phyloP scores from a whole-genome alignment of 2,113 vertebrate species.

The Sturnira hondurensis region DNA sequence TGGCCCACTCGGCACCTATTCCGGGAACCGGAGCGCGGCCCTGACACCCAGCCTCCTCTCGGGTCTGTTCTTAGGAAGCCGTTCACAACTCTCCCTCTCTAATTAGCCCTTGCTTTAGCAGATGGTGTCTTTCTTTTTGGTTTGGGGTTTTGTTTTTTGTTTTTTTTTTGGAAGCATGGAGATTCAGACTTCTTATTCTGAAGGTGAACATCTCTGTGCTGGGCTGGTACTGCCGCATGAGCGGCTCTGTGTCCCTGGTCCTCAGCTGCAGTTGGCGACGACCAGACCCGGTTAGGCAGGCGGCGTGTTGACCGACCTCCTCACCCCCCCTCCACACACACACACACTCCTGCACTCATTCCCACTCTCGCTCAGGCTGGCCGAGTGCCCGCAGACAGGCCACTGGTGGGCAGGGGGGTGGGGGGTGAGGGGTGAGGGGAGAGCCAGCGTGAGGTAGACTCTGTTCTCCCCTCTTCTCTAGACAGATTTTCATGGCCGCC shows the following conservation, averaged over 20 bases:
- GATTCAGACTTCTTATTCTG: not conserved
- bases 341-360: not conserved
- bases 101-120: conserved; percentile 13
- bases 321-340: not conserved
- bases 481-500: not conserved
- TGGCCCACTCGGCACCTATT: not conserved
- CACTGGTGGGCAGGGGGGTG: not conserved
- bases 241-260: not conserved
- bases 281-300: not conserved
- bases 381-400: not conserved
- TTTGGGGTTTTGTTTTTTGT: not conserved
- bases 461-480: not conserved
- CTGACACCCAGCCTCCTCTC: not conserved
- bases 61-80: not conserved
- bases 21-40: not conserved
- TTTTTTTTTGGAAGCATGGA: not conserved
- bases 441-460: not conserved
- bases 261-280: not conserved
- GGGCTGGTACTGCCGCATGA: not conserved
- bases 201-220: not conserved
- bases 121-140: not conserved
- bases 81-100: not conserved
- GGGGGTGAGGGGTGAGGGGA: not conserved
- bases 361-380: not conserved
- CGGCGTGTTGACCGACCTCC: not conserved